phyloP scores from a whole-genome alignment of 2,888 invertebrate genomes.

The Scaptomyza polygonia region DNA sequence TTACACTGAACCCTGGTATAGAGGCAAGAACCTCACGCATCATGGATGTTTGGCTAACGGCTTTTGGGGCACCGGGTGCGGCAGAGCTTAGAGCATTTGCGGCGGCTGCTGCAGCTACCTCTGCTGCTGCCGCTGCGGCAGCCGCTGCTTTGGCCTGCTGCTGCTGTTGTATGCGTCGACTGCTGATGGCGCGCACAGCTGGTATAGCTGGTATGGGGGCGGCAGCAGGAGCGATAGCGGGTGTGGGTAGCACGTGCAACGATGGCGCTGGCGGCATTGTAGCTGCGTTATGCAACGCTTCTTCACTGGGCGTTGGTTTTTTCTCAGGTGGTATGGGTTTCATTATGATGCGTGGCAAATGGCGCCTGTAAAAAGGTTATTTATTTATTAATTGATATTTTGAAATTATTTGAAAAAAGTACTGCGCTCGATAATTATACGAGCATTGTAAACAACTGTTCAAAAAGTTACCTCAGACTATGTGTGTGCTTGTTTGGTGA shows the following conservation, averaged over 20 bases:
- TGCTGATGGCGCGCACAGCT: conserved; percentile 73
- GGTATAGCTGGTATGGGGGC: conserved; percentile 19
- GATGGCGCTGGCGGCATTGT: conserved; percentile 25
- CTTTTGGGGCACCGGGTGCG: conserved; percentile 62
- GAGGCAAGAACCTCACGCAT: conserved; percentile 95
- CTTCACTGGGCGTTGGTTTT: conserved; percentile 63
- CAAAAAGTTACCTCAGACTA: conserved; percentile 84
- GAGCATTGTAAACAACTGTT: background rate
- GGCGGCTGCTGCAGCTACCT: conserved; percentile 58
- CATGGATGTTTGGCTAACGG: conserved; percentile 87
- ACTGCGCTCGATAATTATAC: background rate
- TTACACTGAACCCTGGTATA: conserved; percentile 94
- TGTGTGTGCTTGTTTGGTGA: conserved; percentile 88
- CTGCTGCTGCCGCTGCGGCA: conserved; percentile 69
- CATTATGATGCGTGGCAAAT: conserved; percentile 91
- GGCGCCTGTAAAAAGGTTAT: conserved; percentile 82
- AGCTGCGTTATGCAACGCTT: conserved; percentile 36
- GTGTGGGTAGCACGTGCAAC: conserved; percentile 14
- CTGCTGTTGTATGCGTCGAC: conserved; percentile 80
- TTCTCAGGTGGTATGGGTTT: conserved; percentile 89
- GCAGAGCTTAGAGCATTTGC: conserved; percentile 39
- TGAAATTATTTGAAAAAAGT: background rate
- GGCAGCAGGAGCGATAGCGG: background rate
- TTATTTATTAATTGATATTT: background rate
- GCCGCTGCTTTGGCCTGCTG: conserved; percentile 79